These are phyloP conservation scores for Odontomachus brunneus DNA, from an alignment of 1,140 invertebrate genomes.

Conservation along the genomic window DNA sequence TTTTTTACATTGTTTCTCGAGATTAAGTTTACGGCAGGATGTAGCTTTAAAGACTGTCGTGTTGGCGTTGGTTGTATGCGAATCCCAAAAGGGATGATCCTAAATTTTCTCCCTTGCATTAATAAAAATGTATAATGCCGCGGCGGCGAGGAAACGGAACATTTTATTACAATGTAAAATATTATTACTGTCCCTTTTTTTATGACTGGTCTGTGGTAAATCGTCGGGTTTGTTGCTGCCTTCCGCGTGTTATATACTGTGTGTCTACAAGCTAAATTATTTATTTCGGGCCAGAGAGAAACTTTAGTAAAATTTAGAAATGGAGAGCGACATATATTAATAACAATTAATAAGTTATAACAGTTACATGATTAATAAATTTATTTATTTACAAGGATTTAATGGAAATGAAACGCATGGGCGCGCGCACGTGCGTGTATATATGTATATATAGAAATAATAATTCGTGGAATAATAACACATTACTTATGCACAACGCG, in stretches of 20 bases:
- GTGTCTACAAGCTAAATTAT: conserved; percentile 7
- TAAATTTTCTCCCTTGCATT: neutral
- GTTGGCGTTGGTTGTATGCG: neutral
- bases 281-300: neutral
- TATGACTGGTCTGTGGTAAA: conserved; percentile 16
- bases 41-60: neutral
- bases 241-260: neutral
- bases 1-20: neutral
- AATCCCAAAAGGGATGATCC: neutral
- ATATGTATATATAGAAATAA: too few relatives aligned
- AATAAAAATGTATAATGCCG: conserved; percentile 10
- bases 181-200: conserved; percentile 19
- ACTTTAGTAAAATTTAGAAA: neutral
- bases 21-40: neutral
- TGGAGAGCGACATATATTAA: neutral
- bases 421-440: neutral
- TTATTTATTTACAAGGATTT: conserved; percentile 12
- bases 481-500: neutral
- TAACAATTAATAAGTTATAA: conserved; percentile 34
- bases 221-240: neutral
- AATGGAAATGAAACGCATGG: neutral
- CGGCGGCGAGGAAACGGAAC: neutral
- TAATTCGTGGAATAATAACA: too few relatives aligned
- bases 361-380: too few relatives aligned
- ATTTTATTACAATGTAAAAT: conserved; percentile 15